phyloP scores from a whole-genome alignment of 2,113 vertebrate species.

The Glaucidium brasilianum region DNA sequence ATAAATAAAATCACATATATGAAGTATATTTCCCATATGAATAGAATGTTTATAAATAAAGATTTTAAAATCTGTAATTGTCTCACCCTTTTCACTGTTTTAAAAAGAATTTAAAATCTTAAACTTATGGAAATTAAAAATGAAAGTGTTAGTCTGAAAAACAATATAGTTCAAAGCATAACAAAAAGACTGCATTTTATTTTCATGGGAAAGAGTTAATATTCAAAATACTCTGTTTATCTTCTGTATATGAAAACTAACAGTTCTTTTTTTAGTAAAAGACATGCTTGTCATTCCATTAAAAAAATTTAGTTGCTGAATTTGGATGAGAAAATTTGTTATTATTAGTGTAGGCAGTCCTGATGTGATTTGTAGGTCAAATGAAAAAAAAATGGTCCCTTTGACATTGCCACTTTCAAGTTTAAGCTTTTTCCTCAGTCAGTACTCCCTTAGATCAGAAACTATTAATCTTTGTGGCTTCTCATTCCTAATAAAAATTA shows the following conservation, averaged over 20 bases:
- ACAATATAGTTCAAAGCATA: background rate
- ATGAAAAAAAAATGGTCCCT: background rate
- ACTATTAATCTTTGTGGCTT: background rate
- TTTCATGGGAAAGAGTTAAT: background rate
- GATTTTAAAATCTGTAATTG: background rate
- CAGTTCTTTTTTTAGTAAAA: background rate
- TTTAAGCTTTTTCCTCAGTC: background rate
- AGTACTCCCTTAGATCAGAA: background rate
- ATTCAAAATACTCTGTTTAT: background rate
- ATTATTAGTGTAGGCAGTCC: background rate
- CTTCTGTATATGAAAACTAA: background rate
- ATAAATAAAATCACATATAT: background rate
- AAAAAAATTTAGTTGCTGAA: background rate
- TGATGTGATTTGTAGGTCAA: background rate
- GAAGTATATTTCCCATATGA: background rate
- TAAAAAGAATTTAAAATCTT: background rate
- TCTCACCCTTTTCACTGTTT: background rate
- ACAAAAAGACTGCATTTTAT: background rate
- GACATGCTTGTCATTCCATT: background rate
- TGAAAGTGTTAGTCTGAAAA: background rate
- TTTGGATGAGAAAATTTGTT: background rate
- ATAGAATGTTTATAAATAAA: background rate
- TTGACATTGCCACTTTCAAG: background rate
- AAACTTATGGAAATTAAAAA: background rate
- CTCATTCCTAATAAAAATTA: background rate